Conservation (phyloP, 2,888 invertebrate species). For the Galerucella nymphaeae region DNA sequence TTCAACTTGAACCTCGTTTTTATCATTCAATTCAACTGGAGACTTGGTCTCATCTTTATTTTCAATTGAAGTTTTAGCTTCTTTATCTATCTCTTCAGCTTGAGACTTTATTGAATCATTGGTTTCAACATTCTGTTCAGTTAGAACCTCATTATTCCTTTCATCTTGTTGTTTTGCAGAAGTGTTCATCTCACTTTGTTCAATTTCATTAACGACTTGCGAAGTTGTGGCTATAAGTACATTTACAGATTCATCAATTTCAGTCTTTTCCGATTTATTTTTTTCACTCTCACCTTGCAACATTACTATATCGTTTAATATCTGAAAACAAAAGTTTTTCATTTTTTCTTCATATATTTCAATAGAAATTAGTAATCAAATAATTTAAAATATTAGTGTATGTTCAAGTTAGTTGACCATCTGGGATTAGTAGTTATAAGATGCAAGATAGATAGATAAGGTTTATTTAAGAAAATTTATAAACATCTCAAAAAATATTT, state of each 20-base stretch:
- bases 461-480: too few relatives aligned
- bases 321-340: constrained; percentile 24
- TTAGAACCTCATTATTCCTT: background rate
- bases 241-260: constrained; percentile 8
- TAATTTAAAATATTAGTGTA: background rate
- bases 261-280: constrained; percentile 35
- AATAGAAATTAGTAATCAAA: background rate
- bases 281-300: constrained; percentile 32
- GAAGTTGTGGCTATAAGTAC: background rate
- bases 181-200: background rate
- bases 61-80: background rate
- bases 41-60: background rate
- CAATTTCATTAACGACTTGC: background rate
- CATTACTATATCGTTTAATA: constrained; percentile 47
- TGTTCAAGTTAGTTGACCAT: too few relatives aligned
- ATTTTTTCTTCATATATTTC: background rate
- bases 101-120: too few relatives aligned
- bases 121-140: background rate
- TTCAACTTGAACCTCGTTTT: background rate
- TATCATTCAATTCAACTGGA: background rate
- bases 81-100: too few relatives aligned
- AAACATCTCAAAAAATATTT: too few relatives aligned
- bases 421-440: too few relatives aligned
- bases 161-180: background rate
- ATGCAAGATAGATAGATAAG: too few relatives aligned